phyloP scores from a whole-genome alignment of 2,113 vertebrate species.

The Synodontis membranacea region DNA sequence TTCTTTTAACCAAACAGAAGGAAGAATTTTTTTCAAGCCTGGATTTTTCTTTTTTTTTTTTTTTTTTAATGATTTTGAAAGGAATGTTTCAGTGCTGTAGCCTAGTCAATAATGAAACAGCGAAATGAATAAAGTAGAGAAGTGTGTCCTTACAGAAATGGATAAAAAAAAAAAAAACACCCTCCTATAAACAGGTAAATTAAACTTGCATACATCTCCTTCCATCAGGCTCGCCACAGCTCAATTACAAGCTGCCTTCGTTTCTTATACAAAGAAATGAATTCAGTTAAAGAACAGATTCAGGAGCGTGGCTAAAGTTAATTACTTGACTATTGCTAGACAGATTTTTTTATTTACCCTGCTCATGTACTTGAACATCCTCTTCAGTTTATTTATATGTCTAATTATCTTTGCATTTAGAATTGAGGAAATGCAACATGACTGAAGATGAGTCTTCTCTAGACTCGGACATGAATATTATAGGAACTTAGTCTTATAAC shows the following conservation, averaged over 20 bases:
- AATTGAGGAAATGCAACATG: not conserved
- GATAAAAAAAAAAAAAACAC: not conserved
- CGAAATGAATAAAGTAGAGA: not conserved
- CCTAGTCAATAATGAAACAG: not conserved
- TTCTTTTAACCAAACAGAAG: not conserved
- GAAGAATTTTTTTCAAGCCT: not conserved
- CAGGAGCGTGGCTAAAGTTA: not conserved
- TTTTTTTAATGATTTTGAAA: too few relatives aligned
- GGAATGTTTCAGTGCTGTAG: not conserved
- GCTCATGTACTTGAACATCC: not conserved
- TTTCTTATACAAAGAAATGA: not conserved
- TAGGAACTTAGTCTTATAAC: not conserved
- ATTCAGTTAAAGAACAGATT: not conserved
- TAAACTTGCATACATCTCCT: not conserved
- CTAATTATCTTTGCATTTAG: not conserved
- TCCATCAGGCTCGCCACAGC: not conserved
- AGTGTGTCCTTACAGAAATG: not conserved
- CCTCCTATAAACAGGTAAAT: too few relatives aligned
- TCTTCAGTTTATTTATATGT: not conserved
- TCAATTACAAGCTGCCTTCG: not conserved
- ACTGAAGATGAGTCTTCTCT: not conserved
- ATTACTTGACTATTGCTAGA: not conserved
- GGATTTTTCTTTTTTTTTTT: too few relatives aligned
- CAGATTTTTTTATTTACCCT: not conserved
- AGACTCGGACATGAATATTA: not conserved